Conservation (phyloP, 2,797 vertebrate genomes). For the Pangasius krempfi region DNA sequence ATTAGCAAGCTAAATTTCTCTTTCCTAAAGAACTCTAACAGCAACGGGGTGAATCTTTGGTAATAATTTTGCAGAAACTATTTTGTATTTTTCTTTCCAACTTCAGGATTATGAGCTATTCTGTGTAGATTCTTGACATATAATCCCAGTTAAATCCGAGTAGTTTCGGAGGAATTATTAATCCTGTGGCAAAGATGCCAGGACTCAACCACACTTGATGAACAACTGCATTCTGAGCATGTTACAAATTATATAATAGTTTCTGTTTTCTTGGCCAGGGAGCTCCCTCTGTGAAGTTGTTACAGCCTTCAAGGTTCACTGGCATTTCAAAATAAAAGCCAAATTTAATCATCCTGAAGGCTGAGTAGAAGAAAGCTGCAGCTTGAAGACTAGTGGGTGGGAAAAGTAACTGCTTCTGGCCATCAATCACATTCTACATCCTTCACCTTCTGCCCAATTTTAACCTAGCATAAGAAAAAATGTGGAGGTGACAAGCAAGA, state of each 20-base stretch:
- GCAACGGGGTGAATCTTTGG: not conserved
- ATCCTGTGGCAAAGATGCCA: not conserved
- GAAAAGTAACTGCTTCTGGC: not conserved
- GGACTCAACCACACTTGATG: not conserved
- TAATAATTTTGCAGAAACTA: not conserved
- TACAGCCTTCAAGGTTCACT: not conserved
- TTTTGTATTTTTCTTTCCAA: not conserved
- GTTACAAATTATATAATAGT: not conserved
- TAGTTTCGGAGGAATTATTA: not conserved
- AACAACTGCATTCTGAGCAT: not conserved
- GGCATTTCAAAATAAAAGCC: conserved; percentile 26
- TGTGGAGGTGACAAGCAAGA: not conserved
- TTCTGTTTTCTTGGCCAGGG: not conserved
- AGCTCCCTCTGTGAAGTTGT: not conserved
- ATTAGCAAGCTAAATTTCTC: not conserved
- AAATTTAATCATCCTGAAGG: not conserved
- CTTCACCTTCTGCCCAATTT: not conserved
- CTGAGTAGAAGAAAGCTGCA: not conserved
- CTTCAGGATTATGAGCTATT: not conserved
- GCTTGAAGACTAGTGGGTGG: not conserved
- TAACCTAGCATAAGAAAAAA: not conserved
- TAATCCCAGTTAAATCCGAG: too few species aligned
- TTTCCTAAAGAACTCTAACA: not conserved
- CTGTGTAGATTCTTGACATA: not conserved
- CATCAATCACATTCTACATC: not conserved